A percentile compares a stretch with the other conserved stretches of the same genome.
These are phyloP conservation scores for Caenorhabditis wallacei DNA, from an alignment of 2,888 invertebrate genomes.

Conservation along the genomic window DNA sequence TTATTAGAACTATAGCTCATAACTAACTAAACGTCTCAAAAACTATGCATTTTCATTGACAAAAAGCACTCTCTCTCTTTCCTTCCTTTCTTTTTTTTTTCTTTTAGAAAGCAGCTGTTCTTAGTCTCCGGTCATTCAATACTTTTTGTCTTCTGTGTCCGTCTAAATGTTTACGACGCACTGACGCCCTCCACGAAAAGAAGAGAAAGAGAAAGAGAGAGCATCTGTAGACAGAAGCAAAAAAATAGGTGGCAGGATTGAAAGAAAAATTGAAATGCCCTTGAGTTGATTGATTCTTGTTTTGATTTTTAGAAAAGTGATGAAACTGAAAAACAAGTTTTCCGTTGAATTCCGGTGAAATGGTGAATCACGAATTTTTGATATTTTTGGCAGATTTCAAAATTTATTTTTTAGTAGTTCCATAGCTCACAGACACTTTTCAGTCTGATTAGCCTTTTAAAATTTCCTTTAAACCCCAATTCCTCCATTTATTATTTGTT, in stretches of 20 bases:
- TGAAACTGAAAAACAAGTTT: background rate
- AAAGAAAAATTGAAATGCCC: background rate
- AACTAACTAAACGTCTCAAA: constrained; percentile 32
- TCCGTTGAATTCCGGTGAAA: background rate
- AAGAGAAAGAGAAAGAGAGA: background rate
- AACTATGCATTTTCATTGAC: background rate
- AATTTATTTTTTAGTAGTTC: too few species aligned
- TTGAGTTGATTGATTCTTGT: constrained; percentile 7
- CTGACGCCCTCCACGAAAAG: constrained; percentile 47
- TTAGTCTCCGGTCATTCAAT: constrained; percentile 53
- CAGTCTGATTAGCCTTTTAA: too few species aligned
- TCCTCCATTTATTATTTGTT: background rate
- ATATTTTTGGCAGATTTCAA: too few species aligned
- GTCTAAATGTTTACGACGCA: constrained; percentile 61
- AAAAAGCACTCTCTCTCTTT: constrained; percentile 19
- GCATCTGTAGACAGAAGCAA: constrained; percentile 7
- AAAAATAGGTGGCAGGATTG: background rate
- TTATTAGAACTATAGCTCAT: constrained; percentile 34
- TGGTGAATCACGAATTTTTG: too few species aligned
- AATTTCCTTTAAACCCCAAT: too few species aligned
- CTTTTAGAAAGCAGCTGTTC: constrained; percentile 38
- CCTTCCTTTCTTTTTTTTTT: background rate
- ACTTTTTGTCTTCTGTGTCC: constrained; percentile 44
- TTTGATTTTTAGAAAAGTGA: background rate
- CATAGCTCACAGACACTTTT: too few species aligned